Percentiles rank a stretch among this genome's conserved stretches.
These are phyloP conservation scores for Cosmopolites sordidus DNA, from an alignment of 2,888 invertebrate species.

Conservation along the genomic window DNA sequence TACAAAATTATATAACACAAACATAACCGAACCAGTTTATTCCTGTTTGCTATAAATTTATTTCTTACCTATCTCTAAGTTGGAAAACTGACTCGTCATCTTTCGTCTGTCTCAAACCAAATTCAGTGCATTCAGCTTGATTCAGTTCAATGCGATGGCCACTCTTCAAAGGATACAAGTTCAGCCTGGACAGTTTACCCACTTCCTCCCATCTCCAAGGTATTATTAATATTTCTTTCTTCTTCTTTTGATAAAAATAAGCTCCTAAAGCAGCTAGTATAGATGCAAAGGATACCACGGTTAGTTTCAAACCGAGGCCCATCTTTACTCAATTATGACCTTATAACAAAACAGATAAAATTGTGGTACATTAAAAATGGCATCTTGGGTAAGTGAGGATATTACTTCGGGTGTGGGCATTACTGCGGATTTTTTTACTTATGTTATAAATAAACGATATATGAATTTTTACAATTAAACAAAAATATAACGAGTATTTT, in stretches of 20 bases:
- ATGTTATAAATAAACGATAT: no score
- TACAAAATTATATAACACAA: no score
- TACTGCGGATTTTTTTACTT: no score
- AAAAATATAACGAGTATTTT: no score
- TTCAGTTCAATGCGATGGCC: conserved; percentile 41
- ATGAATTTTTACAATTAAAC: no score
- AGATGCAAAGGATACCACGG: conserved; percentile 32
- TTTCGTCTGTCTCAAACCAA: conserved; percentile 38
- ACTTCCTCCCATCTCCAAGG: conserved; percentile 42
- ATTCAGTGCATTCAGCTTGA: conserved; percentile 39
- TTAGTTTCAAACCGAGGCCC: conserved; percentile 29
- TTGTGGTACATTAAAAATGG: no score
- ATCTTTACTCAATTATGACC: conserved; percentile 13
- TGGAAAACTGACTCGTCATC: conserved; percentile 34
- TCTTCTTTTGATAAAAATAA: conserved; percentile 34
- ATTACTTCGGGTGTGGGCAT: no score
- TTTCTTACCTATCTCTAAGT: conserved; percentile 41
- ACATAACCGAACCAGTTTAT: no score
- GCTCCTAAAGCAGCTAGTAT: conserved; percentile 30
- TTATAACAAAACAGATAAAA: no score
- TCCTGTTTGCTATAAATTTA: no score
- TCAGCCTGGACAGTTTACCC: conserved; percentile 41
- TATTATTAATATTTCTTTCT: conserved; percentile 35
- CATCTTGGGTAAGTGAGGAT: no score
- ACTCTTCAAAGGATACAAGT: conserved; percentile 46